Conservation (phyloP, 1,140 invertebrate genomes). For the Pseudomyrmex cubaensis region DNA sequence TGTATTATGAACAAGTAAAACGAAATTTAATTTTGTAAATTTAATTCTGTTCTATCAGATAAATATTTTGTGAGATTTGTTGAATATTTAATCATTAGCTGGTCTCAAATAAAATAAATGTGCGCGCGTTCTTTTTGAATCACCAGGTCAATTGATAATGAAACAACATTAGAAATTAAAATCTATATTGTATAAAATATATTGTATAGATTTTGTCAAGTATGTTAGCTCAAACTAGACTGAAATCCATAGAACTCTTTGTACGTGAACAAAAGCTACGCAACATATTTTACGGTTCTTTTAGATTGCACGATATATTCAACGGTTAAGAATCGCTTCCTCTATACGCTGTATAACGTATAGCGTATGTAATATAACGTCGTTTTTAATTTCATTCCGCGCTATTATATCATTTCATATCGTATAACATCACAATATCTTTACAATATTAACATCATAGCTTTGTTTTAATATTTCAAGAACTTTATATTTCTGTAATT, state of each 20-base stretch:
- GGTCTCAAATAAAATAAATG: slow-evolving; percentile 17
- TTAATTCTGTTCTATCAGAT: too few species aligned
- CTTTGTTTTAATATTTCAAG: slow-evolving; percentile 31
- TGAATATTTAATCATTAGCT: slow-evolving; percentile 4
- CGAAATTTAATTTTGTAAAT: not conserved
- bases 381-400: slow-evolving; percentile 44
- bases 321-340: not conserved
- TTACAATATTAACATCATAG: too few species aligned
- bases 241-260: not conserved
- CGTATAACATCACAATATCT: slow-evolving; percentile 8
- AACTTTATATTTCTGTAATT: slow-evolving; percentile 35
- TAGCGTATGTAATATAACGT: slow-evolving; percentile 24
- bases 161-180: not conserved
- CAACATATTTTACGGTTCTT: not conserved
- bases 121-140: not conserved
- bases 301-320: not conserved
- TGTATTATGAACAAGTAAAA: too few species aligned
- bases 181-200: not conserved
- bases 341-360: not conserved
- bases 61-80: not conserved
- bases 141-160: not conserved
- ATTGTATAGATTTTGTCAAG: not conserved
- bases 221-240: not conserved
- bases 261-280: not conserved
- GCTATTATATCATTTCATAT: slow-evolving; percentile 14